These are phyloP conservation scores for Drosophila serrata DNA, from an alignment of 1,140 invertebrate species.

Conservation along the genomic window DNA sequence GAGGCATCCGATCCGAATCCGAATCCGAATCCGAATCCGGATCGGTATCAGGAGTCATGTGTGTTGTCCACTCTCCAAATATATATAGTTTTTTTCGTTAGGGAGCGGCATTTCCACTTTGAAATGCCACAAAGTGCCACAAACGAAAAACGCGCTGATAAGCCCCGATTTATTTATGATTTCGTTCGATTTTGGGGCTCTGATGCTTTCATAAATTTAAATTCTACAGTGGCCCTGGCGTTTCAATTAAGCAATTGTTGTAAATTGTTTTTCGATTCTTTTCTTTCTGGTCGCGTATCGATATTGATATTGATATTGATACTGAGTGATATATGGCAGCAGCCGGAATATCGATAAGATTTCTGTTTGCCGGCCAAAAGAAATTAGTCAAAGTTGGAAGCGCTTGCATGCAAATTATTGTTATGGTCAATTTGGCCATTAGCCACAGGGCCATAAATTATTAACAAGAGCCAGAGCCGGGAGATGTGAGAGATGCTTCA, in stretches of 20 bases:
- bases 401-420: conserved; percentile 79
- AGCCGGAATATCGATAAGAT: conserved; percentile 22
- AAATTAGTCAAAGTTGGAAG: conserved; percentile 71
- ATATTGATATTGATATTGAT: conserved; percentile 70
- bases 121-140: conserved; percentile 51
- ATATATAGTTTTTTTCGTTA: conserved; percentile 39
- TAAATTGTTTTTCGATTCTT: conserved; percentile 65
- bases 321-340: conserved; percentile 70
- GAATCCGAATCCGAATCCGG: neutral
- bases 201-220: conserved; percentile 81
- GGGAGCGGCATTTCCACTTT: conserved; percentile 68
- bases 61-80: conserved; percentile 62
- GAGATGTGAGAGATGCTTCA: conserved; percentile 62
- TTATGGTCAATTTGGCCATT: conserved; percentile 80
- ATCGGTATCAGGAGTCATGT: conserved; percentile 56
- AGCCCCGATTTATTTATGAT: conserved; percentile 82
- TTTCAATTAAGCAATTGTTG: conserved; percentile 82
- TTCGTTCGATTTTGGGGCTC: conserved; percentile 68
- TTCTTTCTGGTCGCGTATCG: conserved; percentile 23
- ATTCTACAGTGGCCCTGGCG: conserved; percentile 60
- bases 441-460: conserved; percentile 77
- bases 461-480: conserved; percentile 37
- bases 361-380: conserved; percentile 28
- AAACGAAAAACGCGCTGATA: conserved; percentile 58
- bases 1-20: conserved; percentile 11